A percentile compares a stretch with the other conserved stretches of the same genome.
These are phyloP conservation scores for Falco concolor DNA, from an alignment of 2,797 vertebrate species.

Conservation along the genomic window DNA sequence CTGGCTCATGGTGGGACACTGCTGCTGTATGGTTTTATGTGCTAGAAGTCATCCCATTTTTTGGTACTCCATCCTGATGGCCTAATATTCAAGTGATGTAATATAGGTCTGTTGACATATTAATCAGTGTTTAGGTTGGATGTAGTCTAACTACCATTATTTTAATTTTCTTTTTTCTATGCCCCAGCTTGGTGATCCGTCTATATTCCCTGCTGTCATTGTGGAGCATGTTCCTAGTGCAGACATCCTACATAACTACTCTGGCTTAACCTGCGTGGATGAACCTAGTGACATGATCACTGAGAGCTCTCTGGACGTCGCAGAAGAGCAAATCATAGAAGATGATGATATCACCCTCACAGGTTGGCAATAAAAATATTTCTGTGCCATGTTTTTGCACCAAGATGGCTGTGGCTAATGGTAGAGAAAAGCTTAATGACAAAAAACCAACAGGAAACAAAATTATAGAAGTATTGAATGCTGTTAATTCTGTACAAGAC, in stretches of 20 bases:
- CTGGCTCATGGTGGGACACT: neutral
- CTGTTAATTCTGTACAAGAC: neutral
- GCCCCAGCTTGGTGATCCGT: constrained; percentile 80
- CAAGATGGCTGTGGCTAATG: neutral
- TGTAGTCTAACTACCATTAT: neutral
- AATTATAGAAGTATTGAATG: neutral
- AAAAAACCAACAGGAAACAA: neutral
- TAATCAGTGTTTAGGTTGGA: neutral
- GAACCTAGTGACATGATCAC: constrained; percentile 81
- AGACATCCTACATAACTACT: constrained; percentile 85
- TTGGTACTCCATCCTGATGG: neutral
- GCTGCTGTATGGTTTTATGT: neutral
- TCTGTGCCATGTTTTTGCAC: neutral
- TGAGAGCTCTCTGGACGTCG: constrained; percentile 79
- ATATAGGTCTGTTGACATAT: neutral
- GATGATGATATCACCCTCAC: constrained; percentile 82
- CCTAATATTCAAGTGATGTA: neutral
- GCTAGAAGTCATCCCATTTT: neutral
- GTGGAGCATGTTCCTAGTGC: constrained; percentile 90
- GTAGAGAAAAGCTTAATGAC: neutral
- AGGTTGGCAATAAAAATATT: constrained; percentile 73
- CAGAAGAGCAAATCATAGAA: constrained; percentile 81
- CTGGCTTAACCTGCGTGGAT: constrained; percentile 85
- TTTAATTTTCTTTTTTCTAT: neutral
- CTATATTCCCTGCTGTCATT: constrained; percentile 89